A percentile compares a stretch with the other conserved stretches of the same genome.
These are phyloP conservation scores for Trichoplusia ni DNA, from an alignment of 1,140 invertebrate species.

Conservation along the genomic window DNA sequence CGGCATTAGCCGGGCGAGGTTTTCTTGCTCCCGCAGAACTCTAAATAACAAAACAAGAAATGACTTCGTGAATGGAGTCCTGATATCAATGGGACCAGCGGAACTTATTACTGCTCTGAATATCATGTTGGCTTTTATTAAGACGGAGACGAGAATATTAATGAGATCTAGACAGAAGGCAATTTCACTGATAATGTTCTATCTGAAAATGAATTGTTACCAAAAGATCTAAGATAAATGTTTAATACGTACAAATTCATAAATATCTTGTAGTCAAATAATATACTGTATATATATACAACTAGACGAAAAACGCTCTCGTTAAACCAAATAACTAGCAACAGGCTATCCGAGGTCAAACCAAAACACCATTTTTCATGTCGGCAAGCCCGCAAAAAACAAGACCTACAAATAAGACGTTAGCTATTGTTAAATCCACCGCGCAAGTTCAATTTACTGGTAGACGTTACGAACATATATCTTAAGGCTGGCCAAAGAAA, in stretches of 20 bases:
- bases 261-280: no score
- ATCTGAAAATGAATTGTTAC: no score
- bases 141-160: background rate
- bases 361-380: no score
- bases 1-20: conserved; percentile 18
- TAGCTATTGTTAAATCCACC: background rate
- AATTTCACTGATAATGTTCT: no score
- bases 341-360: no score
- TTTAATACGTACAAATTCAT: no score
- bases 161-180: no score
- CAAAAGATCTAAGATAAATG: no score
- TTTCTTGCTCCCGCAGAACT: conserved; percentile 8
- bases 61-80: conserved; percentile 3
- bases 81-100: conserved; percentile 16
- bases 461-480: background rate
- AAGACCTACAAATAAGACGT: background rate
- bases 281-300: no score
- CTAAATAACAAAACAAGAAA: conserved; percentile 33
- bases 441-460: background rate
- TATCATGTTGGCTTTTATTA: background rate
- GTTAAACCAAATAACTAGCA: no score
- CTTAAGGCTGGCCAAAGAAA: conserved; percentile 4
- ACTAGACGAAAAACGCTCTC: no score
- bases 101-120: conserved; percentile 13
- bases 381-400: background rate